These are phyloP conservation scores for Reticulitermes speratus DNA, from an alignment of 1,140 invertebrate genomes.

Conservation along the genomic window DNA sequence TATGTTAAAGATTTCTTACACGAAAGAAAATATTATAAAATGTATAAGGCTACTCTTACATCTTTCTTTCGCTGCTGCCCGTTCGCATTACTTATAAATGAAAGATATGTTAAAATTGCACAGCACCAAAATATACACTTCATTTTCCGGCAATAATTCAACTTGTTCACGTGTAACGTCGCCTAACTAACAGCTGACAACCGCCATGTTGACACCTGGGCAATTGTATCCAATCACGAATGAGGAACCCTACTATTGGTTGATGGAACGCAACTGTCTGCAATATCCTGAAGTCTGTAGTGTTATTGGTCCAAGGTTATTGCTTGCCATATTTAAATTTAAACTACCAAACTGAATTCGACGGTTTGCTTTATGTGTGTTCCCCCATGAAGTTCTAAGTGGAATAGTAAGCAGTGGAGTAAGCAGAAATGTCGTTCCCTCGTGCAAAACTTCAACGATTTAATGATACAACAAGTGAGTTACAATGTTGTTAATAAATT, in stretches of 20 bases:
- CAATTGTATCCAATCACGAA: not conserved
- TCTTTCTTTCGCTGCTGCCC: slow-evolving; percentile 15
- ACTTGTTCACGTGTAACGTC: not conserved
- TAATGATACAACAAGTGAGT: slow-evolving; percentile 49
- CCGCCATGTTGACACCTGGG: not conserved
- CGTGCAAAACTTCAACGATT: slow-evolving; percentile 50
- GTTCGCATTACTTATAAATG: not conserved
- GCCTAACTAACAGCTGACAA: not conserved
- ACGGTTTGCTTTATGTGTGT: not conserved
- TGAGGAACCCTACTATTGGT: not conserved
- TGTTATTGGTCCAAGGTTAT: not conserved
- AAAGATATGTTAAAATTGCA: not conserved
- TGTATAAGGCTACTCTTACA: not conserved
- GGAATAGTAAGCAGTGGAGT: not conserved
- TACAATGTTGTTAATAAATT: slow-evolving; percentile 18
- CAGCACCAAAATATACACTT: not conserved
- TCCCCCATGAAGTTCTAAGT: not conserved
- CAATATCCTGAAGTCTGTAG: no score
- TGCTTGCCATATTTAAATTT: not conserved
- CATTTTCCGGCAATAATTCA: not conserved
- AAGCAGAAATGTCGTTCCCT: slow-evolving; percentile 47
- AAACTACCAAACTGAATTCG: not conserved
- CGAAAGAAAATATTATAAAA: not conserved
- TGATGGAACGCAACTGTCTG: not conserved
- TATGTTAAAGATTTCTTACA: no score